Evolutionary conservation across 2,113 vertebrate genomes (phyloP).

Genomic region (Pteruthius melanotis): DNA sequence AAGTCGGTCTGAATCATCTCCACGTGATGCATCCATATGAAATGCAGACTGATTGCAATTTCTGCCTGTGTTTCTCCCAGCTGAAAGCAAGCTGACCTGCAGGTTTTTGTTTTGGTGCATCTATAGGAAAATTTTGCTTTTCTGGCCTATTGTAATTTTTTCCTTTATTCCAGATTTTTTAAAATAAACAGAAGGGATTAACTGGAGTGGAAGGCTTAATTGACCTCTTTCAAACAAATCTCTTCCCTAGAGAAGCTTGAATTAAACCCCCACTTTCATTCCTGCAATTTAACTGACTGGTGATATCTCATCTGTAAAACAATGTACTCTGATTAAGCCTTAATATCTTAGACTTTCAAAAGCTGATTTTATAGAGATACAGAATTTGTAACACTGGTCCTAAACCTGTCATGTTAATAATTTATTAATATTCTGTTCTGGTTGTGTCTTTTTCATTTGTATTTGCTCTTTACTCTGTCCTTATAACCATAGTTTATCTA

Average conservation of each 20-base stretch:
- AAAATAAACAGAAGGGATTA: conserved; percentile 23
- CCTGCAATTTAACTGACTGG: not conserved
- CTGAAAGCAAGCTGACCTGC: conserved; percentile 22
- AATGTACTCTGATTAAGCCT: not conserved
- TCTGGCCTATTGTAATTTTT: not conserved
- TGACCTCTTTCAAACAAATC: conserved; percentile 41
- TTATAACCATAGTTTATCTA: not conserved
- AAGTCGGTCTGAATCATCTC: not conserved
- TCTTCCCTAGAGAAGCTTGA: conserved; percentile 1
- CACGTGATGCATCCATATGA: not conserved
- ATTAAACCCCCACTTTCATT: not conserved
- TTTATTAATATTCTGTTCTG: not conserved
- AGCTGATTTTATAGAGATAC: not conserved
- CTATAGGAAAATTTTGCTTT: not conserved
- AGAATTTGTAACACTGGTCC: not conserved
- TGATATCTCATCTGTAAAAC: not conserved
- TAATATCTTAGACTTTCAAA: not conserved
- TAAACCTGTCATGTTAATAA: not conserved
- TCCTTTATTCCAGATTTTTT: not conserved
- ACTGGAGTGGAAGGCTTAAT: conserved; percentile 8
- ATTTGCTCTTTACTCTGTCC: not conserved
- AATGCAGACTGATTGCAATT: conserved; percentile 33
- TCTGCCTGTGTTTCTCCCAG: not conserved
- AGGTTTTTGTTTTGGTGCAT: not conserved
- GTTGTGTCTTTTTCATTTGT: not conserved